Conservation (phyloP, 2,113 vertebrate species). For the Psittacus erithacus region DNA sequence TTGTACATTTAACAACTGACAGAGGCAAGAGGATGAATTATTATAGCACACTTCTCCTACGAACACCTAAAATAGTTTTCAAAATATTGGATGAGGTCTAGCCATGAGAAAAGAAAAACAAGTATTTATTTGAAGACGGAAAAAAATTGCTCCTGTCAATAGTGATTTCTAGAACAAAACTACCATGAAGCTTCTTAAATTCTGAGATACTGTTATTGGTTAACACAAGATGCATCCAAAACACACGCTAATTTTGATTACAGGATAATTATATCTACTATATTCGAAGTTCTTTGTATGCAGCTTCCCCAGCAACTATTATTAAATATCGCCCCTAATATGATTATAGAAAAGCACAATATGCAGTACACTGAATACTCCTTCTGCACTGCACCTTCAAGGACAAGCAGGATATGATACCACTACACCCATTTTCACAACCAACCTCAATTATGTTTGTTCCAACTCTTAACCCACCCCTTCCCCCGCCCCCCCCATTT, state of each 20-base stretch:
- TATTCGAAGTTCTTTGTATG: not conserved
- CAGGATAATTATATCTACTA: not conserved
- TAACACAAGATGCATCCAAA: not conserved
- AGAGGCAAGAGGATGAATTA: not conserved
- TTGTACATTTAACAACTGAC: not conserved
- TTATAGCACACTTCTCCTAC: not conserved
- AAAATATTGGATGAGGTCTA: not conserved
- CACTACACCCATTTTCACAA: not conserved
- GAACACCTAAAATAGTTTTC: not conserved
- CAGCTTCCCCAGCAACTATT: not conserved
- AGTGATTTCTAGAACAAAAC: not conserved
- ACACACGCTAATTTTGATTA: not conserved
- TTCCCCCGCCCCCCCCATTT: rapidly evolving
- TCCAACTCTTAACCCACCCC: not conserved
- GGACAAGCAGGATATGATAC: not conserved
- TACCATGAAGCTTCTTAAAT: not conserved
- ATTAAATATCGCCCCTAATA: not conserved
- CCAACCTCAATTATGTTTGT: not conserved
- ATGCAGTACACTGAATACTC: not conserved
- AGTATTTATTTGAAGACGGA: not conserved
- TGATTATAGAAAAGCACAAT: not conserved
- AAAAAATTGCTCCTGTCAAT: not conserved
- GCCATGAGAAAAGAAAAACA: not conserved
- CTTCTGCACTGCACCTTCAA: not conserved
- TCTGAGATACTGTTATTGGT: not conserved